Base-by-base conservation (phyloP, 2,888 invertebrate species). In the Drosophila kambysellisi region DNA sequence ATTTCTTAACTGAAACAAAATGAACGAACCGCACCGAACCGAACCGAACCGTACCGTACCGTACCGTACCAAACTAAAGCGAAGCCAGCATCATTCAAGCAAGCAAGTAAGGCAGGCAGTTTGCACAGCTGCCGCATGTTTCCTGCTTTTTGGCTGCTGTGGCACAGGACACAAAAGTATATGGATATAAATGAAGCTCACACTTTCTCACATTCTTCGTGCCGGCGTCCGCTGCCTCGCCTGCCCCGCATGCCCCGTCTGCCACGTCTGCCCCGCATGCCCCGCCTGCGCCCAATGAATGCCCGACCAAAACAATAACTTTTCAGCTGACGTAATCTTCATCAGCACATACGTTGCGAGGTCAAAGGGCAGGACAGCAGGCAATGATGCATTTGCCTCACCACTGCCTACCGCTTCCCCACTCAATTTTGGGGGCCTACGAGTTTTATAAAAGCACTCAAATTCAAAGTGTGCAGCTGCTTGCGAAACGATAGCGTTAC, bases 261-360 rank as follows among this genome's bases (percentile, higher is more conserved):
- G 65, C 72, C n/a, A n/a, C 15, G 46, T 8, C 25, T 74, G 64
- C 71, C 74, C 53, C 67, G 70, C 20, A 20, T 52, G 52, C 15
- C 15, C 15, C n/a, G 51, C 12, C 11, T 80, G 65, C 72, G 74
- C 61, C 61, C 71, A 67, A 74, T 79, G 69, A 66, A 68, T 65
- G 76, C 68, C 71, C 65, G 69, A 67, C 70, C 86, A 79, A 90
- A 87, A 88, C 90, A 87, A 88, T 87, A 90, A 88, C 83, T 90
- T 90, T 90, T 90, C 81, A 90, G 87, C 87, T 89, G 82, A 90
- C 88, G 74, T 83, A 82, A 83, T 91, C 82, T 91, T 82, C 81
- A 86, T 91, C 88, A 82, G 82, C 83, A 79, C 78, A 89, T 76
- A 76, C 68, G 66, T 64, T 74, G 54, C 56, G 69, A 48, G 69